Conservation (phyloP, 2,888 invertebrate genomes). For the Hyposoter dolosus region DNA sequence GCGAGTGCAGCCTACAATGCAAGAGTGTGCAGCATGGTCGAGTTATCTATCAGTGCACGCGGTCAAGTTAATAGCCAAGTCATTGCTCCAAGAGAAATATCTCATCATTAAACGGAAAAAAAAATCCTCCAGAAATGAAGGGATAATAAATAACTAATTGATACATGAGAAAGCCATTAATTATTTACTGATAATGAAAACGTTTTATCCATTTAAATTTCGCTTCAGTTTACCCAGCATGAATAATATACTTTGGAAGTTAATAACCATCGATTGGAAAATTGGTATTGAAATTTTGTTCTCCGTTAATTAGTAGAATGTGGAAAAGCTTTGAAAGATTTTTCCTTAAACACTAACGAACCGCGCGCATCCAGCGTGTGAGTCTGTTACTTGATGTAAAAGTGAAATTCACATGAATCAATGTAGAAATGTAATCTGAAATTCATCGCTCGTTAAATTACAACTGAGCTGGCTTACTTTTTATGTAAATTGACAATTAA, state of each 20-base stretch:
- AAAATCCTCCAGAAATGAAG: neutral
- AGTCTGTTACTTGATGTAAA: neutral
- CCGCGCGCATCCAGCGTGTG: neutral
- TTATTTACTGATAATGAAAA: neutral
- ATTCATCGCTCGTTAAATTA: neutral
- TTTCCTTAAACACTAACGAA: neutral
- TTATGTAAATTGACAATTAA: constrained; percentile 3
- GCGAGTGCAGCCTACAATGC: neutral
- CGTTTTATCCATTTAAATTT: neutral
- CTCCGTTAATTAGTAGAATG: neutral
- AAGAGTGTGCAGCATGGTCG: neutral
- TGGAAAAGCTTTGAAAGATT: neutral
- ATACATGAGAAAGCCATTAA: neutral
- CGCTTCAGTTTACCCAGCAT: neutral
- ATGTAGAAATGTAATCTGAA: neutral
- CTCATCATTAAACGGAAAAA: neutral
- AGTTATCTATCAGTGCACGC: constrained; percentile 20
- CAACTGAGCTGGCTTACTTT: neutral
- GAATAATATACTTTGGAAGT: neutral
- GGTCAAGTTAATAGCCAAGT: constrained; percentile 10
- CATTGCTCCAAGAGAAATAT: constrained; percentile 10
- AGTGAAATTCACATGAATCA: neutral
- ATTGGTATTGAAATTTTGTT: neutral
- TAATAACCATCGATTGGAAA: neutral
- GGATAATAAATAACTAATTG: constrained; percentile 1